Conservation (phyloP, 2,888 invertebrate genomes). For the Morpho achilles region DNA sequence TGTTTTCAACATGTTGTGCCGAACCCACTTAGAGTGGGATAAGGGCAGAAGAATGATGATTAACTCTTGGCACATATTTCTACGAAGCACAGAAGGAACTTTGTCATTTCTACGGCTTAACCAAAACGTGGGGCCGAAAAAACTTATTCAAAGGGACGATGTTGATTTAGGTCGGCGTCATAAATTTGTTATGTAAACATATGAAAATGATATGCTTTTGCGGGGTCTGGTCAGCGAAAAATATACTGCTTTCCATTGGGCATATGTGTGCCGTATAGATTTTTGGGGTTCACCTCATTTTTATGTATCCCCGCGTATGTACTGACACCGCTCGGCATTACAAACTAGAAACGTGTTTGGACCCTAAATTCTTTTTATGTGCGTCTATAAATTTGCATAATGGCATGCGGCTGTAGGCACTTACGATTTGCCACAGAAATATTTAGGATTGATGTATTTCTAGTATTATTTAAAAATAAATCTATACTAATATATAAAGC, state of each 20-base stretch:
- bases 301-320: slow-evolving; percentile 24
- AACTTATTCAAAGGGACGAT: slow-evolving; percentile 27
- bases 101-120: slow-evolving; percentile 19
- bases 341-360: slow-evolving; percentile 21
- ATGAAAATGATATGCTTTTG: slow-evolving; percentile 47
- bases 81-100: slow-evolving; percentile 1
- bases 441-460: too few relatives aligned
- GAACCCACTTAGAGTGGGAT: too few relatives aligned
- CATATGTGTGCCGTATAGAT: slow-evolving; percentile 16
- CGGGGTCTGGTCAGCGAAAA: slow-evolving; percentile 19
- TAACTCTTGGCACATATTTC: not conserved
- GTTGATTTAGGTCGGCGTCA: slow-evolving; percentile 59
- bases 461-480: too few relatives aligned
- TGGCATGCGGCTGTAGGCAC: slow-evolving; percentile 9
- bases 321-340: slow-evolving; percentile 22
- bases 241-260: slow-evolving; percentile 16
- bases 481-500: too few relatives aligned
- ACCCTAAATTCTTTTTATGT: slow-evolving; percentile 18
- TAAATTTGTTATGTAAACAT: slow-evolving; percentile 55
- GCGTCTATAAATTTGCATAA: slow-evolving; percentile 13
- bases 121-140: slow-evolving; percentile 18
- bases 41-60: too few relatives aligned
- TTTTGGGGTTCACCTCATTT: slow-evolving; percentile 17
- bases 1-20: too few relatives aligned
- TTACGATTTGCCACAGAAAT: not conserved